These are phyloP conservation scores for Seira ritae DNA, from an alignment of 2,888 invertebrate species.

Conservation along the genomic window DNA sequence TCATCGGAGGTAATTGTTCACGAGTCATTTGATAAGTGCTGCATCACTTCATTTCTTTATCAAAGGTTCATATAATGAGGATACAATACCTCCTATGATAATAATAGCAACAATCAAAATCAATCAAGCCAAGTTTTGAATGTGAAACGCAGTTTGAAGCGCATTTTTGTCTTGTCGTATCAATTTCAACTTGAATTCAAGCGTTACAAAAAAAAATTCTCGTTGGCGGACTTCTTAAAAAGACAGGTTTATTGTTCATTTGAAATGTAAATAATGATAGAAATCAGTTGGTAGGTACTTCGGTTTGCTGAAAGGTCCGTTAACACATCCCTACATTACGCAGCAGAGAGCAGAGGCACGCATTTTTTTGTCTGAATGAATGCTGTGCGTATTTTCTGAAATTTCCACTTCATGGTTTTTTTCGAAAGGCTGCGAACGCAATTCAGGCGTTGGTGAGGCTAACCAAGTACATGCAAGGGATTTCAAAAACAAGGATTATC, in stretches of 20 bases:
- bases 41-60: not conserved
- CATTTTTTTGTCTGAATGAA: not conserved
- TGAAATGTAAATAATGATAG: too few species aligned
- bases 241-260: not conserved
- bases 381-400: not conserved
- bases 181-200: not conserved
- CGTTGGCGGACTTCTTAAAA: not conserved
- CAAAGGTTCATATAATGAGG: not conserved
- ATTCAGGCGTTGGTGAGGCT: not conserved
- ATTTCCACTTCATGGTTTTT: not conserved
- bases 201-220: not conserved
- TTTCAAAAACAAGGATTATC: not conserved
- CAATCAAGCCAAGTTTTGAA: not conserved
- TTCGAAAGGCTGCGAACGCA: not conserved
- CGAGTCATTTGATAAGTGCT: not conserved
- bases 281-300: too few species aligned
- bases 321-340: not conserved
- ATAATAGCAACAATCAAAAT: not conserved
- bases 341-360: too few species aligned
- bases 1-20: not conserved
- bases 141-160: not conserved
- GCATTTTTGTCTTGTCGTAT: not conserved
- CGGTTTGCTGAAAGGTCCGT: not conserved
- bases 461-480: not conserved
- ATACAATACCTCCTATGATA: not conserved